Base-by-base conservation (phyloP, 23 tunicate species). In the Corella eumyota region DNA sequence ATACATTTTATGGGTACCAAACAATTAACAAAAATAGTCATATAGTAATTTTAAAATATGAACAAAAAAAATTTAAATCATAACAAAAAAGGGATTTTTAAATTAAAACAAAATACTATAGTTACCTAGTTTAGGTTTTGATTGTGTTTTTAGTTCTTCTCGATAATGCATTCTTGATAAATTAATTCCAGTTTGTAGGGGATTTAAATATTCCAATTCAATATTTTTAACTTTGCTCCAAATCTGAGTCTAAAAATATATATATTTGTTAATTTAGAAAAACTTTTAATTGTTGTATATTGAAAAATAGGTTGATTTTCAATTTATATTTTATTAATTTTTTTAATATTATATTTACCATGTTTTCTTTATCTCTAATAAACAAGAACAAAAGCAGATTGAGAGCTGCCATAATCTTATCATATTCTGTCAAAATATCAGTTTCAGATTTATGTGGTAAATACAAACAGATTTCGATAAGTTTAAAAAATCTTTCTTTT, bases 391-490 rank as follows among this genome's bases (percentile, higher is more conserved):
- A 76, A 0, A 82, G 57, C 6, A 74, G 58, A 51, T 82, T 82
- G 0, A 82, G 67, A 9, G 81, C 51, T 36, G 80, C 49, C 76
- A 82, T 74, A 0, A 82, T 31, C 11, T 56, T 37, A 47, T 82
- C 81, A 48, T 68, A 67, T 29, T 82, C 76, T 13, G 64, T 37
- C 6, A 82, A 71, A 5, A 82, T 44, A 74, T 82, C 92, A 5
- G 92, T 73, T n/a, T 82, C 92, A 15, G 76, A 45, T 36, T 81
- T 81, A 17, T 67, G 48, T 0, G 76, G 71, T n/a, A 82, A 58
- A 32, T 33, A 20, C 26, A 81, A 48, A 44, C 63, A 52, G 19
- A 58, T 5, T 19, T 58, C 69, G n/a, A 62, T 61, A 2, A 81
- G 19, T 48, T 30, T 59, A 0, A 29, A 6, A 1, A 72, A 74